phyloP scores from a whole-genome alignment of 2,113 vertebrate genomes.

The Strix uralensis region DNA sequence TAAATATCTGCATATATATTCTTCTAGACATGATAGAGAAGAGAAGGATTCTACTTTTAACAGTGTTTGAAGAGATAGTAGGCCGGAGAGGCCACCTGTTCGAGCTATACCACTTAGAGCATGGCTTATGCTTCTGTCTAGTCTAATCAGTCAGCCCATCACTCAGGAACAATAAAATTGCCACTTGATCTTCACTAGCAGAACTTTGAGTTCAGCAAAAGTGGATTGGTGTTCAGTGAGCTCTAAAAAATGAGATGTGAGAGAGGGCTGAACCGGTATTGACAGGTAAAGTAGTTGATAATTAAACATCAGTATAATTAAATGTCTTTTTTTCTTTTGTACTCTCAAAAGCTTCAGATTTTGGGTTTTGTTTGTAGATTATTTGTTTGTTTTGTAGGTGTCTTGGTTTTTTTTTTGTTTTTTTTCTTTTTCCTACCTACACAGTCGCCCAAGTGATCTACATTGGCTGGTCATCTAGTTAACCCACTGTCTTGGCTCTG shows the following conservation, averaged over 20 bases:
- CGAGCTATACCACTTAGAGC: neutral
- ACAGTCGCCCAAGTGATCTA: neutral
- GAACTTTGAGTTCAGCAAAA: neutral
- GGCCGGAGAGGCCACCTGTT: slow-evolving; percentile 7
- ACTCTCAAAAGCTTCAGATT: neutral
- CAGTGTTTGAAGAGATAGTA: neutral
- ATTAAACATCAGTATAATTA: neutral
- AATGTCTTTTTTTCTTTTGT: neutral
- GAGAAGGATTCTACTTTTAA: neutral
- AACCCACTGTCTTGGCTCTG: neutral
- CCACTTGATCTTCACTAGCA: neutral
- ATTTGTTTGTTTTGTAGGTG: neutral
- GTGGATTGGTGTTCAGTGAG: neutral
- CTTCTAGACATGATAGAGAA: neutral
- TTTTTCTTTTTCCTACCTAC: neutral
- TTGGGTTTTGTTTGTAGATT: neutral
- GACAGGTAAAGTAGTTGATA: neutral
- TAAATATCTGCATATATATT: neutral
- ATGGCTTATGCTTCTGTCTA: neutral
- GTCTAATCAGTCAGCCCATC: slow-evolving; percentile 8
- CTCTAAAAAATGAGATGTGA: neutral
- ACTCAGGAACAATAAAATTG: neutral
- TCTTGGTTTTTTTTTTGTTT: neutral
- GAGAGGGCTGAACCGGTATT: neutral
- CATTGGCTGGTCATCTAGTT: neutral